Evolutionary conservation across 1,140 invertebrate species (phyloP).

Genomic region (Lordiphosa stackelbergi): DNA sequence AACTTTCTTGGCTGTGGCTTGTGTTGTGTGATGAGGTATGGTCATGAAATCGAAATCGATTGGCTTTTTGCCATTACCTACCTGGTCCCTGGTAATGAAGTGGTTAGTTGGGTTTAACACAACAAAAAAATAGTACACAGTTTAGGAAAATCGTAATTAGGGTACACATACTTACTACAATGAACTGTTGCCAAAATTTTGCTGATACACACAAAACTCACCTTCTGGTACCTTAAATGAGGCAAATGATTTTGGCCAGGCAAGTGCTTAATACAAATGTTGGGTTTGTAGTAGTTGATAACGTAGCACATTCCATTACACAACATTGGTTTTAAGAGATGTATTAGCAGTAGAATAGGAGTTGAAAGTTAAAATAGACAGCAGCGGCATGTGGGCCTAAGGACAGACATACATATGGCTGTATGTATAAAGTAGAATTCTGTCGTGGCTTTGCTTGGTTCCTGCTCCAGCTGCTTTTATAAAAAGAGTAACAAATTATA

Average conservation of each 20-base stretch:
- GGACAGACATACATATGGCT: no score
- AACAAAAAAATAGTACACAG: slow-evolving; percentile 24
- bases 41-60: slow-evolving; percentile 34
- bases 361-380: slow-evolving; percentile 20
- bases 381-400: slow-evolving; percentile 13
- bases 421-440: no score
- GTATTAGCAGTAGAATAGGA: slow-evolving; percentile 21
- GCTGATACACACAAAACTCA: slow-evolving; percentile 17
- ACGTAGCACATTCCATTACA: slow-evolving; percentile 50
- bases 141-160: slow-evolving; percentile 11
- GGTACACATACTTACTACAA: slow-evolving; percentile 22
- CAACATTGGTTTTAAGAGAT: slow-evolving; percentile 20
- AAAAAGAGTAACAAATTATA: no score
- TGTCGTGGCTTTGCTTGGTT: no score
- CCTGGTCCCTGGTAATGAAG: slow-evolving; percentile 31
- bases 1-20: slow-evolving; percentile 23
- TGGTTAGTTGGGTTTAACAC: slow-evolving; percentile 13
- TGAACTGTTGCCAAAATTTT: slow-evolving; percentile 2
- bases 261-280: slow-evolving; percentile 40
- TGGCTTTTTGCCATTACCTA: slow-evolving; percentile 38
- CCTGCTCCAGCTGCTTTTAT: no score
- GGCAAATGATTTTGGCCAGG: slow-evolving; percentile 15
- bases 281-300: slow-evolving; percentile 20
- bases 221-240: slow-evolving; percentile 20
- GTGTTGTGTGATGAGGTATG: slow-evolving; percentile 20